Evolutionary conservation across 2,888 invertebrate species (phyloP), one percentile per base, ranked within the genome.

Genomic region (Tolmerus cingulatus): DNA sequence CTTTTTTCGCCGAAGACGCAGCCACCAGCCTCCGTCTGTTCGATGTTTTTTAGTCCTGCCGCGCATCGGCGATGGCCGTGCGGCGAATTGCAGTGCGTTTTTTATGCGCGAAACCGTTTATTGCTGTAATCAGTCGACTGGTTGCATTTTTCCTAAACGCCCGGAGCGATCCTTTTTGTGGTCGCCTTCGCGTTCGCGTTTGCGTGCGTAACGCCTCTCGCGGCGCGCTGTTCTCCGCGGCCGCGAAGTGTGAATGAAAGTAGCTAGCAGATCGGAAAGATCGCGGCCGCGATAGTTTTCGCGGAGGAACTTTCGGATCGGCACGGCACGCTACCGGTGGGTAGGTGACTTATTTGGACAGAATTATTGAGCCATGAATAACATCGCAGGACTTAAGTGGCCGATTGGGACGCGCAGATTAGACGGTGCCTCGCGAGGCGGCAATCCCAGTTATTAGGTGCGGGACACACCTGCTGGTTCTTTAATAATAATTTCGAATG

Each of bases 121-220:
- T 88, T 88, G 88, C 87, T 87, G 87, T 88, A 88, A 88, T 88
- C 88, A 88, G 86, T 85, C 86, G 78, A 76, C 37, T 87, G 85
- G 79, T 34, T 43, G 85, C 74, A 77, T 86, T 86, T 76, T 77
- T 77, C 30, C 37, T 23, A 43, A 74, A 74, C 46, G 85, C 85
- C 85, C 51, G 43, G 46, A 74, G 85, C 46, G 27, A 74, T 85
- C 85, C 74, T 85, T 66, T 66, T 66, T 66, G 66, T 27, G 27
- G 27, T 74, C 57, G 84, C n/a, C n/a, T 51, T 51, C 51, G 27
- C 43, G 43, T 74, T 85, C 23, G 40, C 74, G 12, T 43, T 46
- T 85, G 85, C 85, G 74, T 85, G 43, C 74, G 74, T 7, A 43
- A 85, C 74, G 74, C 74, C 74, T 85, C 34, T 85, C 27, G 27